These are phyloP conservation scores for Ptyas mucosa DNA, from an alignment of 2,113 vertebrate genomes.

Conservation along the genomic window DNA sequence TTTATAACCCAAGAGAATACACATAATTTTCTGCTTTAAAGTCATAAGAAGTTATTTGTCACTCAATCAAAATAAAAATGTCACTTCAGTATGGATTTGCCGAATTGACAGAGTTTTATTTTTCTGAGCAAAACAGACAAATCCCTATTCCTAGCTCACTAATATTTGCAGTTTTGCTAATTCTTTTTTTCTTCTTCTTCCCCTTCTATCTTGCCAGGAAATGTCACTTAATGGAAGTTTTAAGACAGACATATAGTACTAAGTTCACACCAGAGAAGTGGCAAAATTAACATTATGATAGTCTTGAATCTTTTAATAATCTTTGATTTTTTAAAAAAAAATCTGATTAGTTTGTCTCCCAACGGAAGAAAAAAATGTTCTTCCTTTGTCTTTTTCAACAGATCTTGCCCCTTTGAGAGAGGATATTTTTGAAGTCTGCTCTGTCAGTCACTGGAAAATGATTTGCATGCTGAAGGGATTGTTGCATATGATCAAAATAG, in stretches of 20 bases:
- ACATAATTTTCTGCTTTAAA: constrained; percentile 52
- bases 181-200: not conserved
- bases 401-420: too few relatives aligned
- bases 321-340: not conserved
- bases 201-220: not conserved
- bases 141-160: constrained; percentile 18
- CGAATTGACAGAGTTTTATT: constrained; percentile 54
- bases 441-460: not conserved
- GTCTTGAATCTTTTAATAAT: not conserved
- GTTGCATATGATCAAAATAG: not conserved
- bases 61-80: constrained; percentile 57
- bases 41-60: constrained; percentile 54
- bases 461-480: not conserved
- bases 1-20: constrained; percentile 36
- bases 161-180: constrained; percentile 18
- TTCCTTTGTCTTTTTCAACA: not conserved
- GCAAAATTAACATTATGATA: constrained; percentile 4
- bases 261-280: not conserved
- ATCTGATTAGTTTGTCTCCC: not conserved
- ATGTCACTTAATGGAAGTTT: constrained; percentile 18
- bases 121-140: constrained; percentile 34
- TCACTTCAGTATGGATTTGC: constrained; percentile 47
- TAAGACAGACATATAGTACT: not conserved
- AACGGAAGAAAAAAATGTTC: too few relatives aligned
- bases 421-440: not conserved